Conservation (phyloP, 2,797 vertebrate genomes). For the Emys orbicularis region DNA sequence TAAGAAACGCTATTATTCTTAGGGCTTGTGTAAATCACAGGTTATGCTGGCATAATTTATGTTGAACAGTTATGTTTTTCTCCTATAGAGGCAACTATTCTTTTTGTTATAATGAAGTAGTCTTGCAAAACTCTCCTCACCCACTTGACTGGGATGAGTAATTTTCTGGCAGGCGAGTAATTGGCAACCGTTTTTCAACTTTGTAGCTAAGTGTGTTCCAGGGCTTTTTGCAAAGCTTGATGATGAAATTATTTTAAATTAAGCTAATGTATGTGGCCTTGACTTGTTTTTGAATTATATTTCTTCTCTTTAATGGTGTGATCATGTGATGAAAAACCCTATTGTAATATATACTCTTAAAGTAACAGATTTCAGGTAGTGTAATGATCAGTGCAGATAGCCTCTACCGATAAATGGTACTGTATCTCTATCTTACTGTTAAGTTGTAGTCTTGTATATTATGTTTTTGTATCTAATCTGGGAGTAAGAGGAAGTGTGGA, state of each 20-base stretch:
- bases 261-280: background rate
- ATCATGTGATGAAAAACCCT: background rate
- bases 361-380: background rate
- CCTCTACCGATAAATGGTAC: too few relatives aligned
- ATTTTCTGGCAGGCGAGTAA: background rate
- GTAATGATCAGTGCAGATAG: too few relatives aligned
- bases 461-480: too few relatives aligned
- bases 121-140: background rate
- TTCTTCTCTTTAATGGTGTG: background rate
- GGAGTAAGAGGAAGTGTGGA: too few relatives aligned
- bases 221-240: background rate
- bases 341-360: fast-evolving
- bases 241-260: background rate
- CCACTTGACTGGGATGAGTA: background rate
- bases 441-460: too few relatives aligned
- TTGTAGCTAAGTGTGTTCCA: background rate
- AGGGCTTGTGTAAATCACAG: background rate
- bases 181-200: background rate
- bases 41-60: background rate
- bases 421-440: too few relatives aligned
- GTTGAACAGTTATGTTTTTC: background rate
- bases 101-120: background rate
- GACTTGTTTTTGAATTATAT: background rate
- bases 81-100: background rate
- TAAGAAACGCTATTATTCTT: background rate